phyloP scores from a whole-genome alignment of 2,797 vertebrate species.

The Pangasius krempfi region DNA sequence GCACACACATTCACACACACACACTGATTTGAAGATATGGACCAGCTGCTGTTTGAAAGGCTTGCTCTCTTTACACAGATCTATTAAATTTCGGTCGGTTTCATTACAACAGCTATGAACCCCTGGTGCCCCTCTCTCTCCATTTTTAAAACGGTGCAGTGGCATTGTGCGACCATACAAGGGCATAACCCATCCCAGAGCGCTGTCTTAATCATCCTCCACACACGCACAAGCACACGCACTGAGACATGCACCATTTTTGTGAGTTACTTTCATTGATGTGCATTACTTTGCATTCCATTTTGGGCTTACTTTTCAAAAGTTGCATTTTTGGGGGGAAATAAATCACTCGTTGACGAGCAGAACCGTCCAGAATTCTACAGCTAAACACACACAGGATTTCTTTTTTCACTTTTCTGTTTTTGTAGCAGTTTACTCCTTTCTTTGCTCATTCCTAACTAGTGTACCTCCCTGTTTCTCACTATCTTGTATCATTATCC shows the following conservation, averaged over 20 bases:
- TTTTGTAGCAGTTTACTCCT: constrained; percentile 41
- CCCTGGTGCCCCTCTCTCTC: constrained; percentile 6
- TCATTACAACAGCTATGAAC: constrained; percentile 36
- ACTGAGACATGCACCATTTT: not conserved
- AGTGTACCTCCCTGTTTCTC: constrained; percentile 12
- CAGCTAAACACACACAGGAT: not conserved
- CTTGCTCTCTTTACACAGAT: constrained; percentile 38
- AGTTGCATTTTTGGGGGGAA: not conserved
- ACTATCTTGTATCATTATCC: constrained; percentile 35
- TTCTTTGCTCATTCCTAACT: constrained; percentile 60
- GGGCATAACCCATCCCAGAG: constrained; percentile 46
- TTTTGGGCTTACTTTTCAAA: not conserved
- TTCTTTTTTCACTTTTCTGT: not conserved
- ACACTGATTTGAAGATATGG: constrained; percentile 25
- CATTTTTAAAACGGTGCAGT: constrained; percentile 21
- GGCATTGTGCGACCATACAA: constrained; percentile 56
- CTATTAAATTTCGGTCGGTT: constrained; percentile 30
- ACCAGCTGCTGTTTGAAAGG: constrained; percentile 41
- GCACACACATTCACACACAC: not conserved
- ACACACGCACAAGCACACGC: constrained; percentile 7
- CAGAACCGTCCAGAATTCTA: not conserved
- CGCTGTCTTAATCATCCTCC: constrained; percentile 47
- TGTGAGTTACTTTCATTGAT: not conserved
- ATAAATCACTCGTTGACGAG: not conserved
- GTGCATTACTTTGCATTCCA: not conserved